phyloP scores from a whole-genome alignment of 2,113 vertebrate genomes.

The Alaudala cheleensis region DNA sequence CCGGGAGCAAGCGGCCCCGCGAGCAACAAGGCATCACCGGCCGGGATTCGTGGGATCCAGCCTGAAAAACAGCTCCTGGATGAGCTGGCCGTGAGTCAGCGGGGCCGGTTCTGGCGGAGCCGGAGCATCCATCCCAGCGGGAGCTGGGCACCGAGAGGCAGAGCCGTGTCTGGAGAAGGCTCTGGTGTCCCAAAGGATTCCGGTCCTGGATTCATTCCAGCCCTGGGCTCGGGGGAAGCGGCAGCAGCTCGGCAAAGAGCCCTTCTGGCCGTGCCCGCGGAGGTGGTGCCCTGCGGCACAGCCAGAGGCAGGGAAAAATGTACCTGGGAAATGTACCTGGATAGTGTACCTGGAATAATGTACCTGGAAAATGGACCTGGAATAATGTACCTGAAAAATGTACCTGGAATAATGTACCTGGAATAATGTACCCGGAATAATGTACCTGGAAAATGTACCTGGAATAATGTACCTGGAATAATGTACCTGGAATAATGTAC shows the following conservation, averaged over 20 bases:
- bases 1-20: not conserved
- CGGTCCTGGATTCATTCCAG: too few relatives aligned
- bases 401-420: too few relatives aligned
- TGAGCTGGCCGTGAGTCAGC: conserved; percentile 10
- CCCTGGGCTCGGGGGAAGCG: not conserved
- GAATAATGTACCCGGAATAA: not conserved
- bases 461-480: not conserved
- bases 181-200: too few relatives aligned
- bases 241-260: not conserved
- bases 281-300: not conserved
- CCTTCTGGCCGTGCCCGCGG: not conserved
- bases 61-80: not conserved
- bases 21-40: not conserved
- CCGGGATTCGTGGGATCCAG: not conserved
- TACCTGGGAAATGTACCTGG: too few relatives aligned
- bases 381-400: too few relatives aligned
- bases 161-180: too few relatives aligned
- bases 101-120: not conserved
- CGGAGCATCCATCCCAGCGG: not conserved
- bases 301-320: not conserved
- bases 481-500: not conserved
- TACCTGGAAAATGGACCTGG: too few relatives aligned
- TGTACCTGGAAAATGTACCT: too few relatives aligned
- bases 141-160: too few relatives aligned
- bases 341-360: not conserved